Base-by-base conservation (phyloP, 2,113 vertebrate species). In the Mastomys coucha region DNA sequence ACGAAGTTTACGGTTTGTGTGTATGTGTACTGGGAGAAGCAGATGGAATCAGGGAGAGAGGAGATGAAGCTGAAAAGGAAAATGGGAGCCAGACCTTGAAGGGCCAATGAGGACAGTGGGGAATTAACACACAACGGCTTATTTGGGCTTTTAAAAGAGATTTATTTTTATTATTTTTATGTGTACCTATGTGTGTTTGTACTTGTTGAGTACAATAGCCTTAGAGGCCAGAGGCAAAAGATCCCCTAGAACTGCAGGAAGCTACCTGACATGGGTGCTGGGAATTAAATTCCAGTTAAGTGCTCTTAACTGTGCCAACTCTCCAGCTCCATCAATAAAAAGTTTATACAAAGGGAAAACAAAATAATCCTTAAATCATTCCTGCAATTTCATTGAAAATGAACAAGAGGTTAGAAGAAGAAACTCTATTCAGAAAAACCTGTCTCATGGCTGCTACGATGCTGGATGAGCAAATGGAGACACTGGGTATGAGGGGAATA, bases 341-440 rank as follows among this genome's bases (percentile, higher is more conserved):
- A 63, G n/a, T 78, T 82, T 60, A 93, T 20, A 58, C 63, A 80
- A 56, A 84, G 7, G 31, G 51, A 53, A 39, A 11, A 78, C 28
- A 75, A 69, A 92, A 42, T 39, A n/a, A 65, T 70, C 78, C 87
- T 92, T 88, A 72, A 80, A 78, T 91, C 75, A 70, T 87, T 86
- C 72, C 69, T 65, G 39, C 42, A 73, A 16, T 89, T 89, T 84
- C 87, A 84, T 5, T 73, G 58, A 90, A 95, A 94, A 94, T 58
- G n/a, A 69, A 67, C 45, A 36, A 75, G 39, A 88, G 17, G 39
- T n/a, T 19, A 94, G 60, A 65, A 73, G 19, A 87, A 17, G 13
- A 91, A 58, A 72, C 22, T 76, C 11, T 1, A 93, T 49, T 67
- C 33, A 75, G 76, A 3, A 91, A 69, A 91, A 45, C 26, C 80